Percentiles rank a stretch among this genome's conserved stretches.
Conservation (phyloP, 2,113 vertebrate species). For the Eulacestoma nigropectus region DNA sequence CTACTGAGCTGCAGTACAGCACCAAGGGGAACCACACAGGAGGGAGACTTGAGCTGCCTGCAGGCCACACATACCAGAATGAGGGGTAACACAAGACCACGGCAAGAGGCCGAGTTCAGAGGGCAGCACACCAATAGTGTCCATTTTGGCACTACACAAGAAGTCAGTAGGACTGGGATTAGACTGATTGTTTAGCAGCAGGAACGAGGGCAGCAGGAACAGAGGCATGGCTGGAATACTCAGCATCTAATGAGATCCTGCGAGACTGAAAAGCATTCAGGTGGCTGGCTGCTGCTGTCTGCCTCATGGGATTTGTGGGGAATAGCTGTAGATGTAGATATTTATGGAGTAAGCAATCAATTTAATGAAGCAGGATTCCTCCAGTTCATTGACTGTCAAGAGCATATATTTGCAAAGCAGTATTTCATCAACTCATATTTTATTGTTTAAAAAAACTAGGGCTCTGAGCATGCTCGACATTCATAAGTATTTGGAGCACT, state of each 20-base stretch:
- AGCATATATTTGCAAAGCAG: background rate
- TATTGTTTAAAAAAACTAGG: background rate
- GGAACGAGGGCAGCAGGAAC: background rate
- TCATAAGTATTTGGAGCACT: background rate
- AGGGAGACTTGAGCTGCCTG: background rate
- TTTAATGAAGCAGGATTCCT: conserved; percentile 18
- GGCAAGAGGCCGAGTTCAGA: background rate
- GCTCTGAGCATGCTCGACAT: background rate
- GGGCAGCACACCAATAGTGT: background rate
- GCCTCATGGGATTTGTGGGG: background rate
- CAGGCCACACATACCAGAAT: background rate
- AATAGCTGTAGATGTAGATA: background rate
- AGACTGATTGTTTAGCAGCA: background rate
- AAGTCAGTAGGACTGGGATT: background rate
- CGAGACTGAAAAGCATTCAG: background rate
- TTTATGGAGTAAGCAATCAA: background rate
- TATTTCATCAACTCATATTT: background rate
- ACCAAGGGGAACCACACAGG: background rate
- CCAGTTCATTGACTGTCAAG: background rate
- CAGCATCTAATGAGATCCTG: background rate
- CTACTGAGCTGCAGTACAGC: background rate
- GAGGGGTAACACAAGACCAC: background rate
- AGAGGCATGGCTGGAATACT: background rate
- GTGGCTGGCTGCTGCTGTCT: background rate
- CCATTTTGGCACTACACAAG: background rate